phyloP scores from a whole-genome alignment of 2,888 invertebrate species.

The Drosophila kuntzei region DNA sequence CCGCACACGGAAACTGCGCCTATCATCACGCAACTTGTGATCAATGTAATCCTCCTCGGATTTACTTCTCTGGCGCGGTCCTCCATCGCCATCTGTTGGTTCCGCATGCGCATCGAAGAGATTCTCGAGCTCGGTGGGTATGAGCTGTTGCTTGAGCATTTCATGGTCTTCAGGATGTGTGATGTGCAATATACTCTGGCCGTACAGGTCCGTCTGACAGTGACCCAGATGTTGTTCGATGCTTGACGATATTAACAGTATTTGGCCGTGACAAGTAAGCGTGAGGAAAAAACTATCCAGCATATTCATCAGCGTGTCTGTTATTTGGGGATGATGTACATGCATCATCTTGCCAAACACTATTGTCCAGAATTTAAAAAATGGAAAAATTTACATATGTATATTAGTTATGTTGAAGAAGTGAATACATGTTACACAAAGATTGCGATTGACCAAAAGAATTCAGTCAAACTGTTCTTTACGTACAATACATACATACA shows the following conservation, averaged over 20 bases:
- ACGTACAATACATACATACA: too few relatives aligned
- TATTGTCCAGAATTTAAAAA: constrained; percentile 38
- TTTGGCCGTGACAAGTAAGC: constrained; percentile 92
- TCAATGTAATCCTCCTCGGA: constrained; percentile 84
- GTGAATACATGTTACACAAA: background rate
- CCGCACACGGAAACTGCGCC: constrained; percentile 87
- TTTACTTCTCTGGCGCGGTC: constrained; percentile 86
- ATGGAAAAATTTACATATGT: background rate
- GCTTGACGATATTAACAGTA: constrained; percentile 93
- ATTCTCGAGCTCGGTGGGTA: constrained; percentile 86
- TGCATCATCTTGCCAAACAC: constrained; percentile 87
- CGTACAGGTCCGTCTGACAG: constrained; percentile 93
- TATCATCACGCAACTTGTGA: constrained; percentile 85
- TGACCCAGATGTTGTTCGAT: constrained; percentile 94
- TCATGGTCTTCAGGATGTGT: constrained; percentile 93
- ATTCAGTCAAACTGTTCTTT: too few relatives aligned
- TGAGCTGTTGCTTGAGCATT: constrained; percentile 89
- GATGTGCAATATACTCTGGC: constrained; percentile 92
- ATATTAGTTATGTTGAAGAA: too few relatives aligned
- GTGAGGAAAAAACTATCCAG: constrained; percentile 93
- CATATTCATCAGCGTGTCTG: constrained; percentile 88
- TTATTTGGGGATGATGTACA: constrained; percentile 86
- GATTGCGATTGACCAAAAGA: background rate
- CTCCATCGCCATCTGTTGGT: constrained; percentile 86
- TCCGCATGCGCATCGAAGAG: constrained; percentile 84